Percentiles rank a stretch among this genome's conserved stretches.
Evolutionary conservation across 1,140 invertebrate species (phyloP).

Genomic region (Eumeta japonica): DNA sequence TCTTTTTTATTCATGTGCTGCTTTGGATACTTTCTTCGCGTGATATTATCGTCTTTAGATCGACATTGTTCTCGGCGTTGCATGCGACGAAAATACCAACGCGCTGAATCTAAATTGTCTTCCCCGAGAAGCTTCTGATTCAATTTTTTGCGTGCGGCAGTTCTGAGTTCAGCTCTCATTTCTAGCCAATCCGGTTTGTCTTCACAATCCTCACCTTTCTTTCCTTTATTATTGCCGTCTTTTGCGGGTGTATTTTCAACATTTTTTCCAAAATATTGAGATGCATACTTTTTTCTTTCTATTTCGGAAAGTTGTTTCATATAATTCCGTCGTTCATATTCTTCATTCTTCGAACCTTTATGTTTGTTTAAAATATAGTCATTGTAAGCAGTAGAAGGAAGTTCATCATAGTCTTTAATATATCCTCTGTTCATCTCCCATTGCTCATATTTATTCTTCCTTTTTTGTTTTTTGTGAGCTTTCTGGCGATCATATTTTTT

Average conservation of each 20-base stretch:
- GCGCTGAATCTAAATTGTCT: conserved; percentile 26
- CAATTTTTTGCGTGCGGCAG: conserved; percentile 31
- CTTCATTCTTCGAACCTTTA: conserved; percentile 8
- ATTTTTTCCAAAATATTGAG: too few species aligned
- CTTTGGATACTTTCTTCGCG: conserved; percentile 21
- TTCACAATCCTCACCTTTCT: conserved; percentile 7
- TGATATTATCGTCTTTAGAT: conserved; percentile 24
- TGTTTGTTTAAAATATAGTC: conserved; percentile 12
- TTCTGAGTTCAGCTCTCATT: conserved; percentile 27
- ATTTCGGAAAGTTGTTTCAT: conserved; percentile 12
- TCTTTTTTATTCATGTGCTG: conserved; percentile 27
- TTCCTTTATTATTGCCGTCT: neutral
- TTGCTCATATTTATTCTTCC: conserved; percentile 37
- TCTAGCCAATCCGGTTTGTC: conserved; percentile 33
- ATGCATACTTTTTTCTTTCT: too few species aligned
- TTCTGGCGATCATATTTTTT: conserved; percentile 36
- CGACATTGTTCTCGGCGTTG: conserved; percentile 41
- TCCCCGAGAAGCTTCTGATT: conserved; percentile 34
- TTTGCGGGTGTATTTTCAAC: conserved; percentile 5
- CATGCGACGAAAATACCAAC: conserved; percentile 50
- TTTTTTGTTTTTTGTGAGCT: conserved; percentile 38
- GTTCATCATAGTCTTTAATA: conserved; percentile 35
- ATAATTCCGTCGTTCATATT: conserved; percentile 14
- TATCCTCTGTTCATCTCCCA: conserved; percentile 46
- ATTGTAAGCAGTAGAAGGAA: conserved; percentile 22